A percentile compares a stretch with the other conserved stretches of the same genome.
Evolutionary conservation across 2,888 invertebrate genomes (phyloP).

Genomic region (Notodonta dromedarius): DNA sequence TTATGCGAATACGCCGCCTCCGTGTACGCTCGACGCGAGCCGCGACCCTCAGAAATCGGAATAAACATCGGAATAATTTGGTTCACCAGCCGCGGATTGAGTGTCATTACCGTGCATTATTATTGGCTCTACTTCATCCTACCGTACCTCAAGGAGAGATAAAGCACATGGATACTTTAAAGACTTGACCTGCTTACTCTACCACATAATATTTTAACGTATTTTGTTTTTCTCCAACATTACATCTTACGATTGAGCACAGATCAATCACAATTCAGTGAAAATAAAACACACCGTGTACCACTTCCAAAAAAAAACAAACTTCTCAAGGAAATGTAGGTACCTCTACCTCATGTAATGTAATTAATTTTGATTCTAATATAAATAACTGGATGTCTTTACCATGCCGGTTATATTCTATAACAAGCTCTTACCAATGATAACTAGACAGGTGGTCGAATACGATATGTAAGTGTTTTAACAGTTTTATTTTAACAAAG

Average conservation of each 20-base stretch:
- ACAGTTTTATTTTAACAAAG: too few relatives aligned
- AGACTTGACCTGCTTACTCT: too few relatives aligned
- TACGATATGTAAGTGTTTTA: too few relatives aligned
- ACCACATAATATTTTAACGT: too few relatives aligned
- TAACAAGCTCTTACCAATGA: too few relatives aligned
- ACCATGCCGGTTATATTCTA: too few relatives aligned
- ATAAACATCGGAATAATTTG: constrained; percentile 35
- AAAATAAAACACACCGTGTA: constrained; percentile 1
- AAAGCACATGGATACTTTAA: background rate
- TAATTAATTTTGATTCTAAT: too few relatives aligned
- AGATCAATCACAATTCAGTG: background rate
- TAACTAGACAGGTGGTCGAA: too few relatives aligned
- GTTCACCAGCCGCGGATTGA: constrained; percentile 28
- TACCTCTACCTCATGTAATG: background rate
- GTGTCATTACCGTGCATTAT: background rate
- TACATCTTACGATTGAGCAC: background rate
- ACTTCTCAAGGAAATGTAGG: background rate
- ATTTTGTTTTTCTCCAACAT: background rate
- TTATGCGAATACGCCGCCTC: constrained; percentile 55
- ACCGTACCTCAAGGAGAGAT: background rate
- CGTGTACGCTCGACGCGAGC: constrained; percentile 39
- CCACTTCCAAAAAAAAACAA: constrained; percentile 4
- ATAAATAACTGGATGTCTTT: too few relatives aligned
- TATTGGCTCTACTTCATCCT: background rate
- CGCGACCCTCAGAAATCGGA: constrained; percentile 31